phyloP scores from a whole-genome alignment of 2,113 vertebrate species.

The Caracal caracal region DNA sequence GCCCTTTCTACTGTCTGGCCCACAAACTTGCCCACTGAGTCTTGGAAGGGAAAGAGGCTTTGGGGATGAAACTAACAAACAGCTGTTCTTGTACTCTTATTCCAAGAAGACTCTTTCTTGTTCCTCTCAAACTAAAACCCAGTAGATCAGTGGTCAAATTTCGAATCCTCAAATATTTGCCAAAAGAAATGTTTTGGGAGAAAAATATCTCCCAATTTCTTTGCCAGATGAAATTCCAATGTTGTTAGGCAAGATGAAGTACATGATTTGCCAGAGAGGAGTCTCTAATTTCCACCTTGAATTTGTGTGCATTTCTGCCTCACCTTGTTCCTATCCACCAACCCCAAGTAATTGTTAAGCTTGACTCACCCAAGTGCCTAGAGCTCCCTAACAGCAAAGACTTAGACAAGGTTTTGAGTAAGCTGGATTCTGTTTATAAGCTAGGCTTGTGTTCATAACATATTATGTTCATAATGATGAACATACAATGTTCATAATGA shows the following conservation, averaged over 20 bases:
- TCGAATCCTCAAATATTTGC: slow-evolving; percentile 37
- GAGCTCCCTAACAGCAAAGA: background rate
- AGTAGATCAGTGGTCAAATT: background rate
- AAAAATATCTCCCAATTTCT: background rate
- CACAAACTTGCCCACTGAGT: background rate
- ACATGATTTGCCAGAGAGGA: background rate
- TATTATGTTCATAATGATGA: background rate
- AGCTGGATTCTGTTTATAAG: background rate
- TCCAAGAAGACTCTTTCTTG: background rate
- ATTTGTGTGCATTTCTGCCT: background rate
- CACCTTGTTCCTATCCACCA: background rate
- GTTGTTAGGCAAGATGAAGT: background rate
- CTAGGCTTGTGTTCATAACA: background rate
- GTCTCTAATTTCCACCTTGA: background rate
- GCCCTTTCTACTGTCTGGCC: background rate
- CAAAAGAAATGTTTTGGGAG: slow-evolving; percentile 41
- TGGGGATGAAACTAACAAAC: background rate
- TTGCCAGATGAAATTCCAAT: slow-evolving; percentile 19
- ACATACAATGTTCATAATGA: too few relatives aligned
- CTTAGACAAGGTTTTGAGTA: background rate
- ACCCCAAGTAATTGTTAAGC: background rate
- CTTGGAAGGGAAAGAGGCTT: background rate
- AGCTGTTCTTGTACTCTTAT: background rate
- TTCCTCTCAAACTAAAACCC: slow-evolving; percentile 29
- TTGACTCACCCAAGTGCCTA: background rate